Base-by-base conservation (phyloP, 1,140 invertebrate genomes). In the Planococcus citri region DNA sequence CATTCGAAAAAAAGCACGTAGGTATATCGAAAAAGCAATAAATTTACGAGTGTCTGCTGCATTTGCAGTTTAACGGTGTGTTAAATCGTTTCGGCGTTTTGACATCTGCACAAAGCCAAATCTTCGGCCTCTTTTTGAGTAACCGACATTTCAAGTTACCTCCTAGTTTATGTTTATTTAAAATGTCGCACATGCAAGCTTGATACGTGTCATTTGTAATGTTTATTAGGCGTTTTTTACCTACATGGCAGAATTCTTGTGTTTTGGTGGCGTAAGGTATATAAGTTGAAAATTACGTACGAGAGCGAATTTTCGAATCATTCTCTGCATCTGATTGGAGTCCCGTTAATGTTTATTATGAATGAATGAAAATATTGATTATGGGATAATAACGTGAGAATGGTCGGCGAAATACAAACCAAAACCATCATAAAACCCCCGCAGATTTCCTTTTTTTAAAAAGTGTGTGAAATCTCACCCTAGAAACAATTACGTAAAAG, bases 51-150 rank as follows among this genome's bases (percentile, higher is more conserved):
- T 64, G 60, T 64, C 60, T 20, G 60, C 60, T 64, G 22, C 60
- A 64, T 64, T 64, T 64, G 60, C 60, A 27, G 60, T 64, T 64
- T 64, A 64, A 64, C 60, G 60, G 60, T 27, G 60, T 64, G 60
- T 64, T 64, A 64, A 64, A 64, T 64, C 60, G 60, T 64, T 64
- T 64, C 60, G 60, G 60, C 60, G 10, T 64, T 64, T 64, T 27
- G 60, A 64, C 60, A 17, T 64, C 25, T 64, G 60, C 60, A 64
- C 9, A 21, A 25, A 64, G 20, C 20, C 60, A 21, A 24, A 64
- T 64, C 60, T 64, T 64, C 60, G 60, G 21, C 17, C 60, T 64
- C 25, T 25, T 60, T 60, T 64, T 64, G 41, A n/a, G 17, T 14
- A 51, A 51, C 12, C 41, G n/a, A n/a, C 41, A 51, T 51, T 51